phyloP scores from a whole-genome alignment of 1,140 invertebrate genomes.

The Drosophila sproati region DNA sequence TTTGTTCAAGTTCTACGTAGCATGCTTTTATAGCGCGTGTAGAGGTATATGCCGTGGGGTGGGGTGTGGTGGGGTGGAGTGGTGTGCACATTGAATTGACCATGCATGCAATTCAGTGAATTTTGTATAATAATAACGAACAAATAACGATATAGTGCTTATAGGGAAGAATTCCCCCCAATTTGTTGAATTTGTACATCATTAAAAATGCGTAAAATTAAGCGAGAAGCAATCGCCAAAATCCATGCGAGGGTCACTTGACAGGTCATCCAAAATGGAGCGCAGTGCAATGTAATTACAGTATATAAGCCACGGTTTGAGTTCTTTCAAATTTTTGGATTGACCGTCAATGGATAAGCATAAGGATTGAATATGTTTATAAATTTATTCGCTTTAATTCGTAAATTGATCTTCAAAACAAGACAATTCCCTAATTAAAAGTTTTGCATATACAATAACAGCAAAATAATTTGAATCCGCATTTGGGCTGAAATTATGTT shows the following conservation, averaged over 20 bases:
- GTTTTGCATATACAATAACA: slow-evolving; percentile 12
- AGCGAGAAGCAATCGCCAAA: not conserved
- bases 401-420: slow-evolving; percentile 30
- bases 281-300: too few species aligned
- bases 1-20: slow-evolving; percentile 27
- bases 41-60: not conserved
- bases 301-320: too few species aligned
- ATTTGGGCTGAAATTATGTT: not conserved
- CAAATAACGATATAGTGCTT: not conserved
- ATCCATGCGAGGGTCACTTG: slow-evolving; percentile 5
- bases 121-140: not conserved
- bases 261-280: not conserved
- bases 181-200: slow-evolving; percentile 10
- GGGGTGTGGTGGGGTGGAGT: not conserved
- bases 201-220: slow-evolving; percentile 22
- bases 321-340: too few species aligned
- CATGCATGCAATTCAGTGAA: slow-evolving; percentile 39
- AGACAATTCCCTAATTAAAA: not conserved
- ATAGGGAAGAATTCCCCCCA: not conserved
- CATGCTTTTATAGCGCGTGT: slow-evolving; percentile 9
- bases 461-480: slow-evolving; percentile 1
- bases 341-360: too few species aligned
- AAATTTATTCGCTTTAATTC: slow-evolving; percentile 35
- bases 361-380: slow-evolving; percentile 1
- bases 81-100: slow-evolving; percentile 13